Evolutionary conservation across 2,888 invertebrate genomes (phyloP), one percentile per base, ranked within the genome.

Genomic region (Stenolophus ochropezus): DNA sequence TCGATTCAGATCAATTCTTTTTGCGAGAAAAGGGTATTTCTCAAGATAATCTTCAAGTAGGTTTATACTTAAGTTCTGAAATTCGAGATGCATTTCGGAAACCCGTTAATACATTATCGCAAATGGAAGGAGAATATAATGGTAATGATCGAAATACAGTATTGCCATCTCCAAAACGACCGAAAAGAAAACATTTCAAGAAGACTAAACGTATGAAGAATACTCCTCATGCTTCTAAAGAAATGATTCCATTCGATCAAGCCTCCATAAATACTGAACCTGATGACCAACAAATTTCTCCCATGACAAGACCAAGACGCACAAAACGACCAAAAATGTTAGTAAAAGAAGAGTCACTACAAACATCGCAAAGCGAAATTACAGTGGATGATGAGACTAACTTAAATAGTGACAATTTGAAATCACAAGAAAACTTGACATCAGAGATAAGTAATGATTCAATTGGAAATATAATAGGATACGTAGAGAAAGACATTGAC

Each of bases 1-100:
- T 96, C 84, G 94, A 96, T 87, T 95, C 95, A 56, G 96, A 96
- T 88, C 96, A 96, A 90, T 96, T 96, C 90, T 96, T 96, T 88
- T 91, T 96, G 83, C 92, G 96, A 84, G 94, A 94, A 88, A 94
- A 95, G 87, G 96, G 95, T 83, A 94, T 96, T 86, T 95, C 96
- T 84, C 94, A 94, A 86, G 96, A 96, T 89, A 94, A 96, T 89
- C 94, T 96, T 87, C 94, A 94, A 88, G 91, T 95, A 82, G 94
- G 95, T 82, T 92, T 93, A 88, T 95, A 94, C 86, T 91, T 96
- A 81, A 94, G 94, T 86, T 93, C 93, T 75, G 96, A 96, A 89
- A 94, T 96, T 84, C 92, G 95, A 84, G 95, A 96, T 89, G 95
- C 95, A 25, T 94, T 96, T 86, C 91, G 92, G 87, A 91, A 91